Conservation (phyloP, 2,888 invertebrate species). For the Machimus atricapillus region DNA sequence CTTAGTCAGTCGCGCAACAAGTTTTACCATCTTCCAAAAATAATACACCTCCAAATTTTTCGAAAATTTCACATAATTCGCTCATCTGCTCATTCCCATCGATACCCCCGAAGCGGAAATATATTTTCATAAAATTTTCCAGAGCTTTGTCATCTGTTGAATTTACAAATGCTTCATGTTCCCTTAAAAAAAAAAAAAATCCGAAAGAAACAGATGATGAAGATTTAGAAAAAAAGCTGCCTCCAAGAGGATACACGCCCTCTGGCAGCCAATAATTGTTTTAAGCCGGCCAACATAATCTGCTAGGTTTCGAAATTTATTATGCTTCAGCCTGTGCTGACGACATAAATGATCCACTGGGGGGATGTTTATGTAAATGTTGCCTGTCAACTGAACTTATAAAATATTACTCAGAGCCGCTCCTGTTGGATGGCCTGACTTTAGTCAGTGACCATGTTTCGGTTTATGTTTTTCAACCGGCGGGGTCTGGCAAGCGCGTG, state of each 20-base stretch:
- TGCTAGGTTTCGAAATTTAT: neutral
- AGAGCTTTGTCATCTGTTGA: neutral
- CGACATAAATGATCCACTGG: constrained; percentile 6
- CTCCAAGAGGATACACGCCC: neutral
- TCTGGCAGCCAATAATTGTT: neutral
- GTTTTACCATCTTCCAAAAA: neutral
- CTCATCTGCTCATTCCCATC: neutral
- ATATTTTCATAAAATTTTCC: neutral
- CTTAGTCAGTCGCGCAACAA: neutral
- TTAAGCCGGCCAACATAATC: neutral
- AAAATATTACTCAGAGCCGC: constrained; percentile 13
- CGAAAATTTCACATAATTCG: neutral
- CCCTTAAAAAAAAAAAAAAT: neutral
- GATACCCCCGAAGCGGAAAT: neutral
- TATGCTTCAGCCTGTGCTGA: neutral
- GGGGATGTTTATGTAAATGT: constrained; percentile 8
- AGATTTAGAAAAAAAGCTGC: neutral
- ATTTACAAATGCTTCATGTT: neutral
- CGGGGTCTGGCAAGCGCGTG: neutral
- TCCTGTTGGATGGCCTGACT: neutral
- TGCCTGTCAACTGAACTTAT: neutral
- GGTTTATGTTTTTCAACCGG: neutral
- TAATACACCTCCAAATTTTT: neutral
- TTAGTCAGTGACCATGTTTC: neutral
- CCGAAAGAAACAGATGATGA: neutral